A percentile compares a stretch with the other conserved stretches of the same genome.
Evolutionary conservation across 2,888 invertebrate genomes (phyloP).

Genomic region (Lasioglossum zephyrum): DNA sequence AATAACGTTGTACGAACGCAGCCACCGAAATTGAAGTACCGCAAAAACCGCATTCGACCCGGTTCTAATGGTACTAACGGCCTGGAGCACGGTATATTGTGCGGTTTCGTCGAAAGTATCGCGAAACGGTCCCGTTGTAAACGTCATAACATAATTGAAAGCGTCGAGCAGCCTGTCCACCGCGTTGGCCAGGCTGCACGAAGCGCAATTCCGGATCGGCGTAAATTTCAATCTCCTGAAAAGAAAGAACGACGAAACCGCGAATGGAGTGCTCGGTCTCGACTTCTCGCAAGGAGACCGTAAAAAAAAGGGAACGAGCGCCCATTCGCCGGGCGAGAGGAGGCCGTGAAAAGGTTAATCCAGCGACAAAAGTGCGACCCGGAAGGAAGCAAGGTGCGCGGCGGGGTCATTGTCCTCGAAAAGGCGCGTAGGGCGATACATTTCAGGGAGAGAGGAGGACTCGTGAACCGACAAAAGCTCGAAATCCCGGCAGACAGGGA

Average conservation of each 20-base stretch:
- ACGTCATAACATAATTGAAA: conserved; percentile 13
- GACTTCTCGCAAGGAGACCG: neutral
- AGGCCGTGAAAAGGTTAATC: conserved; percentile 17
- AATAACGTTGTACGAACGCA: conserved; percentile 34
- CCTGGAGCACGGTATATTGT: conserved; percentile 3
- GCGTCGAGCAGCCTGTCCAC: neutral
- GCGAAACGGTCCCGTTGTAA: neutral
- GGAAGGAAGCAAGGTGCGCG: conserved; percentile 62
- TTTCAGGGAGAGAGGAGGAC: conserved; percentile 32
- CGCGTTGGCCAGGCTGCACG: neutral
- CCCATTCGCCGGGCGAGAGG: neutral
- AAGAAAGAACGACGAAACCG: neutral
- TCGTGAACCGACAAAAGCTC: conserved; percentile 7
- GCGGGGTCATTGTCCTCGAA: conserved; percentile 69
- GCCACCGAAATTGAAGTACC: conserved; percentile 40
- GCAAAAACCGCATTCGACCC: conserved; percentile 49
- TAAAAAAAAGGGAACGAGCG: neutral
- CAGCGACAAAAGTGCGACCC: conserved; percentile 49
- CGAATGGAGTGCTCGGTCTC: conserved; percentile 1
- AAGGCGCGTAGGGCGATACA: conserved; percentile 65
- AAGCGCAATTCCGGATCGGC: neutral
- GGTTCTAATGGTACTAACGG: conserved; percentile 39
- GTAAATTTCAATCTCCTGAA: neutral
- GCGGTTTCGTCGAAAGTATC: conserved; percentile 33
- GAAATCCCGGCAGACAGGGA: conserved; percentile 14